A percentile compares a stretch with the other conserved stretches of the same genome.
Evolutionary conservation across 2,888 invertebrate species (phyloP).

Genomic region (Dicycla oo): DNA sequence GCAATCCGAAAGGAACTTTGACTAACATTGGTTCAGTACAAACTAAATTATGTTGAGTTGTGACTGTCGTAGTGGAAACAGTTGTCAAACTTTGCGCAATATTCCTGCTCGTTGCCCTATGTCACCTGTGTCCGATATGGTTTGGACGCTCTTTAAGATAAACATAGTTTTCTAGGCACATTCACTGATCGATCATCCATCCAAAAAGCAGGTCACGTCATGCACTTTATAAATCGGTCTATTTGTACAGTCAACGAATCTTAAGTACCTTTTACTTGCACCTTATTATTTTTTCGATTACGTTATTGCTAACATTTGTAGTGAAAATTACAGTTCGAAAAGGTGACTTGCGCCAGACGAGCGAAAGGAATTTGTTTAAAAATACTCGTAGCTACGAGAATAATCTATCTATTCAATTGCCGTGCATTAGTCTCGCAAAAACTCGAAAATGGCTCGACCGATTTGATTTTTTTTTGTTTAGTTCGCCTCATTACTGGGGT

Average conservation of each 20-base stretch:
- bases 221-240: background rate
- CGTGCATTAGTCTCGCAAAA: too few species aligned
- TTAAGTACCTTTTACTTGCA: background rate
- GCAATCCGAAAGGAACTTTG: slow-evolving; percentile 17
- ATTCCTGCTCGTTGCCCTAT: background rate
- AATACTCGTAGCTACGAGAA: background rate
- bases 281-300: background rate
- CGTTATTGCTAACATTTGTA: too few species aligned
- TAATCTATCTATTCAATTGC: too few species aligned
- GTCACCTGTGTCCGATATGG: background rate
- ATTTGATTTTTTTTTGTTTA: too few species aligned
- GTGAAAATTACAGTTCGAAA: background rate
- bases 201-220: background rate
- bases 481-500: too few species aligned
- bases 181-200: background rate
- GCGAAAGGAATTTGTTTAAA: background rate
- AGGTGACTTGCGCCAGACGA: background rate
- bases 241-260: background rate
- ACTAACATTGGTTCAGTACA: background rate
- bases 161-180: background rate
- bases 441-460: too few species aligned
- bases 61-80: slow-evolving; percentile 57
- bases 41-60: slow-evolving; percentile 46
- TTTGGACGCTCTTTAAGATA: background rate
- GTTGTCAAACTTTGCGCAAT: too few species aligned